Evolutionary conservation across 2,797 vertebrate genomes (phyloP).

Genomic region (Eulemur albifrons): DNA sequence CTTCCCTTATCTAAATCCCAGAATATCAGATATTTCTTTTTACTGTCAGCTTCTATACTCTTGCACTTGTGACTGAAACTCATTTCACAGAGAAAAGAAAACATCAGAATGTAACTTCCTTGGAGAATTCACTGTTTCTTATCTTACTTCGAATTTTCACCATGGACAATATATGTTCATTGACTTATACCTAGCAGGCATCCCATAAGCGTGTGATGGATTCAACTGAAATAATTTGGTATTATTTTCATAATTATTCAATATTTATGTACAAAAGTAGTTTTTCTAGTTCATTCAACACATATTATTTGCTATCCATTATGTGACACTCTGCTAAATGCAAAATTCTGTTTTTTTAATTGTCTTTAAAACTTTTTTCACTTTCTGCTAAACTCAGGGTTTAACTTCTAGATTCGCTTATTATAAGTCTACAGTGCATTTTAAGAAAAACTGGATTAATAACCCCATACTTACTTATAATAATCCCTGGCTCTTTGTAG

Average conservation of each 20-base stretch:
- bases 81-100: background rate
- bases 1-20: background rate
- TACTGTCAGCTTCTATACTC: background rate
- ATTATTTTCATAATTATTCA: background rate
- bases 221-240: background rate
- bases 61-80: background rate
- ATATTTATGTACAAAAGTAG: background rate
- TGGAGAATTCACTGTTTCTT: background rate
- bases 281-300: background rate
- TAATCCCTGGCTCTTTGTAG: background rate
- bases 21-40: background rate
- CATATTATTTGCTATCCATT: background rate
- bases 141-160: constrained; percentile 8
- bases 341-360: background rate
- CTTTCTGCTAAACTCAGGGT: background rate
- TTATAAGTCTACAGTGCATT: background rate
- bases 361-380: background rate
- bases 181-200: background rate
- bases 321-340: background rate
- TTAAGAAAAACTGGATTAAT: background rate
- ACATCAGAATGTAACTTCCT: background rate
- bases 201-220: background rate
- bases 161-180: background rate
- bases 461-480: background rate
- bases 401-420: background rate